phyloP scores from a whole-genome alignment of 1,140 invertebrate genomes.

The Zaprionus davidi region DNA sequence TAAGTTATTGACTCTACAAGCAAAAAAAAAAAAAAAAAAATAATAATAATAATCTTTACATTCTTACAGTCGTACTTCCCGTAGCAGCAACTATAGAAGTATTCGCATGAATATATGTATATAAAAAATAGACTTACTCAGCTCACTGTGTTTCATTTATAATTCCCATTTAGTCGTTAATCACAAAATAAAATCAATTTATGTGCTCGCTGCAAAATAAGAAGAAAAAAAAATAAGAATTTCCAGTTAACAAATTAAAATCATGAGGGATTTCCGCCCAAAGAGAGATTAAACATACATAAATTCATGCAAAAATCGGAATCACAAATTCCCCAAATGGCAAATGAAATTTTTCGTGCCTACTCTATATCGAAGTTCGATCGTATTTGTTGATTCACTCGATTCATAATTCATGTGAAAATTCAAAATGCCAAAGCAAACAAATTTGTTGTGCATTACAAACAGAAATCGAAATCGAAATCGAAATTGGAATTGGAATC shows the following conservation, averaged over 20 bases:
- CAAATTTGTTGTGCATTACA: slow-evolving; percentile 11
- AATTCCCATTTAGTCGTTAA: too few relatives aligned
- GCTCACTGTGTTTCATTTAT: too few relatives aligned
- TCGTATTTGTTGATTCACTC: slow-evolving; percentile 19
- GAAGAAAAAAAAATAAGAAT: neutral
- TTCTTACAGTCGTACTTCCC: neutral
- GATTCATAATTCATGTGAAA: slow-evolving; percentile 47
- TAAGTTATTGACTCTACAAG: neutral
- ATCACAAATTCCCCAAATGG: neutral
- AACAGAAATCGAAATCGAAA: slow-evolving; percentile 3
- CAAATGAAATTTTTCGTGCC: neutral
- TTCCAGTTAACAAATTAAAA: neutral
- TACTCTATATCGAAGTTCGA: neutral
- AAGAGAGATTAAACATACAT: neutral
- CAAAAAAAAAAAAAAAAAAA: neutral
- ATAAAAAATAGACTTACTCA: too few relatives aligned
- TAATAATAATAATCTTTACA: too few relatives aligned
- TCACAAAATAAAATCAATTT: neutral
- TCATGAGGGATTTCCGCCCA: neutral
- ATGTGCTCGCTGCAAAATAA: neutral
- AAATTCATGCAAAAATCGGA: neutral
- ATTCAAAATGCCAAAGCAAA: slow-evolving; percentile 53
- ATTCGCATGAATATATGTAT: too few relatives aligned
- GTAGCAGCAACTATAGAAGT: neutral
- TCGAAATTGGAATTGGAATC: slow-evolving; percentile 9